phyloP scores from a whole-genome alignment of 2,797 vertebrate genomes.

The Scyliorhinus canicula region DNA sequence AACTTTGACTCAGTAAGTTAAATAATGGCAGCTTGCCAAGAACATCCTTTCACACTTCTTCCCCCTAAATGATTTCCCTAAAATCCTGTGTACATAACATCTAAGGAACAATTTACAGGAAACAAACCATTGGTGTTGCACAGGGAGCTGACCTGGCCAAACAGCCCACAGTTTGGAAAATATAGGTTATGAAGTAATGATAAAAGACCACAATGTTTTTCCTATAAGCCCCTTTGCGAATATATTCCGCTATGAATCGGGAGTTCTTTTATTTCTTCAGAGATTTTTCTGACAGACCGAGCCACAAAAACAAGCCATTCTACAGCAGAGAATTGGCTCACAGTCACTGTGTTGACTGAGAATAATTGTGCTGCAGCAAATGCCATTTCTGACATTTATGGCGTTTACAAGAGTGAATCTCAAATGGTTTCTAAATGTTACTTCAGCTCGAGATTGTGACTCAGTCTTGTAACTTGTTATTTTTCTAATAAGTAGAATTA shows the following conservation, averaged over 20 bases:
- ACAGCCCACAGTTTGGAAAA: neutral
- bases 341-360: neutral
- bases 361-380: neutral
- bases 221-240: neutral
- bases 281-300: neutral
- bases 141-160: neutral
- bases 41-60: neutral
- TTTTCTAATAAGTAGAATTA: neutral
- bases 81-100: neutral
- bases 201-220: neutral
- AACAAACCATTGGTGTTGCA: neutral
- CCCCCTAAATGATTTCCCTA: neutral
- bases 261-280: neutral
- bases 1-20: neutral
- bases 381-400: neutral
- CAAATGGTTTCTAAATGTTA: conserved; percentile 10
- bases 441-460: neutral
- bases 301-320: neutral
- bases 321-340: neutral
- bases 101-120: neutral
- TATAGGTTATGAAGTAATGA: neutral
- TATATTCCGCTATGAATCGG: neutral
- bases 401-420: neutral
- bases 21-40: neutral
- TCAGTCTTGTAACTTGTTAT: neutral